Conservation (phyloP, 2,888 invertebrate genomes). For the Leptinotarsa peninsularis region DNA sequence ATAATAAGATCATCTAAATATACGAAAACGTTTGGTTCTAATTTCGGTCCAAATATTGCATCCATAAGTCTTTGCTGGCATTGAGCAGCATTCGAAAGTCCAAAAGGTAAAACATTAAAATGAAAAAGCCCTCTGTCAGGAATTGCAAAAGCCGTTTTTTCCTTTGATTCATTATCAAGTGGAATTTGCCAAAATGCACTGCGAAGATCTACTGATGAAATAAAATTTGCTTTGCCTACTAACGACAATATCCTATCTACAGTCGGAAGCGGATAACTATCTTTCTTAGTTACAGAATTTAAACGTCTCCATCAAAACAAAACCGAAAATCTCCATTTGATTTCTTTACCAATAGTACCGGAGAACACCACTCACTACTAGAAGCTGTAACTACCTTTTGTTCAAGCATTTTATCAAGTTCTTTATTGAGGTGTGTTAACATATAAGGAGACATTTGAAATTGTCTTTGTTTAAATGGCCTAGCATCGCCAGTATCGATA, state of each 20-base stretch:
- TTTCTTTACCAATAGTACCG: slow-evolving; percentile 31
- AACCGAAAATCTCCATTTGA: slow-evolving; percentile 23
- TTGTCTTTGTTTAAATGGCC: slow-evolving; percentile 7
- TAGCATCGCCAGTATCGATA: slow-evolving; percentile 26
- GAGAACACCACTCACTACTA: slow-evolving; percentile 26
- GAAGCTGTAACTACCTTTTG: background rate
- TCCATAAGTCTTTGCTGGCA: too few species aligned
- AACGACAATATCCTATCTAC: slow-evolving; percentile 34
- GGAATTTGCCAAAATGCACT: slow-evolving; percentile 31
- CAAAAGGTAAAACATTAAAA: slow-evolving; percentile 42
- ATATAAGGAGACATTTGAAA: slow-evolving; percentile 28
- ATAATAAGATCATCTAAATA: slow-evolving; percentile 47
- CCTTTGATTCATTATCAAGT: slow-evolving; percentile 20
- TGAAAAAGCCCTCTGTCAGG: slow-evolving; percentile 37
- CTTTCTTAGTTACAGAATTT: slow-evolving; percentile 28
- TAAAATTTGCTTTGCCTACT: slow-evolving; percentile 28
- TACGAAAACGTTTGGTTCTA: slow-evolving; percentile 24
- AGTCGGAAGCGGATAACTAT: slow-evolving; percentile 29
- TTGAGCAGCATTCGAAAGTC: too few species aligned
- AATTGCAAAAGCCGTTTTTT: slow-evolving; percentile 25
- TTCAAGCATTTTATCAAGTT: slow-evolving; percentile 30
- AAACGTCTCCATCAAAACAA: slow-evolving; percentile 28
- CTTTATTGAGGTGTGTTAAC: slow-evolving; percentile 26
- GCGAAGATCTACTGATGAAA: slow-evolving; percentile 31
- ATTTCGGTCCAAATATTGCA: too few species aligned